These are phyloP conservation scores for Rattus rattus DNA, from an alignment of 2,113 vertebrate species.

Conservation along the genomic window DNA sequence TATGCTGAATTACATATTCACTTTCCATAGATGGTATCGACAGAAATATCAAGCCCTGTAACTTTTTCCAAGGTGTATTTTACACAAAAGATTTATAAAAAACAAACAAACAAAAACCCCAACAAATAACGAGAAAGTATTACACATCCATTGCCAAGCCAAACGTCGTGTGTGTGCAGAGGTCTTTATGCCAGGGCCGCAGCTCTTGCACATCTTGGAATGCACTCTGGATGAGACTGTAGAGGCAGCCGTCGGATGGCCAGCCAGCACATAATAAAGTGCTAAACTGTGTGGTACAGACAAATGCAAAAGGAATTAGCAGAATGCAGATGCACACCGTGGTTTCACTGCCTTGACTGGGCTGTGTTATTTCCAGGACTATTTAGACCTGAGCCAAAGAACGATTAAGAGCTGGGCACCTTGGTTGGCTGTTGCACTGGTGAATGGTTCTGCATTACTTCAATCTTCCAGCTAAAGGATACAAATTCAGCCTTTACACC, in stretches of 20 bases:
- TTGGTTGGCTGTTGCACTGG: constrained; percentile 56
- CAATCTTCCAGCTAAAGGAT: constrained; percentile 52
- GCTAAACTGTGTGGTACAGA: constrained; percentile 75
- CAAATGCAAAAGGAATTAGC: constrained; percentile 74
- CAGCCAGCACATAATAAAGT: constrained; percentile 74
- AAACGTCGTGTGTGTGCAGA: neutral
- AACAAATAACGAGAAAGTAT: neutral
- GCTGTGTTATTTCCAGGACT: constrained; percentile 71
- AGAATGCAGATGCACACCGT: constrained; percentile 59
- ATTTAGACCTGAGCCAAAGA: constrained; percentile 70
- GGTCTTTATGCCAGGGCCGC: neutral
- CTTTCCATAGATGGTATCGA: neutral
- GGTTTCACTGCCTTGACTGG: constrained; percentile 24
- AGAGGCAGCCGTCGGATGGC: neutral
- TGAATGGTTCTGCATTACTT: constrained; percentile 62
- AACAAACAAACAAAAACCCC: neutral
- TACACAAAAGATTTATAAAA: constrained; percentile 35
- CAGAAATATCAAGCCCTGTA: neutral
- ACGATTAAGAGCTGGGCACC: constrained; percentile 71
- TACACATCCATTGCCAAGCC: neutral
- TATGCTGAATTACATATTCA: neutral
- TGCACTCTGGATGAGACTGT: constrained; percentile 59
- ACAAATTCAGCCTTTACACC: constrained; percentile 39
- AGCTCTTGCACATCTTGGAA: neutral
- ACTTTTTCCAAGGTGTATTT: constrained; percentile 42